These are phyloP conservation scores for Hystrix cristata DNA, from an alignment of 2,113 vertebrate genomes.

Conservation along the genomic window DNA sequence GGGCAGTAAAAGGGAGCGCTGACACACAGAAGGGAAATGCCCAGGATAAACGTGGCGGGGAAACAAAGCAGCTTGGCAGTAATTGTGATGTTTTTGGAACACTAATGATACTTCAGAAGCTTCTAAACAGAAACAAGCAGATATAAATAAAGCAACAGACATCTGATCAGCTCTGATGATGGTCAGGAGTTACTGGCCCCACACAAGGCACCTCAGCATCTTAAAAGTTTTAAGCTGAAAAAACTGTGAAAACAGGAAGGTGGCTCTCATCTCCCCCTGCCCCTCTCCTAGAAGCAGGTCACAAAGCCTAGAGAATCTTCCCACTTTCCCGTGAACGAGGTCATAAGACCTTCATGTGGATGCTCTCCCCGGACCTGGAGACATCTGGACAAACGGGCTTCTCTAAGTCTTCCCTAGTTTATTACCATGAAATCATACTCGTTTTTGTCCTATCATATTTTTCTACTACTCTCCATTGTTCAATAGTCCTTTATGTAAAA, in stretches of 20 bases:
- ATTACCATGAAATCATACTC: background rate
- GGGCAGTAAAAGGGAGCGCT: conserved; percentile 44
- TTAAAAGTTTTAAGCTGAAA: background rate
- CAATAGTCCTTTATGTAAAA: background rate
- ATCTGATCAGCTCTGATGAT: background rate
- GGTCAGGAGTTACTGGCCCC: background rate
- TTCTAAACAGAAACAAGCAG: conserved; percentile 49
- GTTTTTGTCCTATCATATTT: background rate
- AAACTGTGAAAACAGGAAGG: background rate
- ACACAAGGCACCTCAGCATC: background rate
- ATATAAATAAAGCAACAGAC: conserved; percentile 1
- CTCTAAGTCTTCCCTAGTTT: background rate
- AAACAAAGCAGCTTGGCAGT: background rate
- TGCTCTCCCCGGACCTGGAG: background rate
- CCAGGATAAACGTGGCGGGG: background rate
- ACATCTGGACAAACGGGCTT: background rate
- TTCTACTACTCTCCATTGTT: background rate
- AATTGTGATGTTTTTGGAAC: conserved; percentile 9
- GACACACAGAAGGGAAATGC: conserved; percentile 22
- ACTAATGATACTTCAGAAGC: background rate
- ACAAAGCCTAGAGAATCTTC: background rate
- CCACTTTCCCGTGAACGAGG: background rate
- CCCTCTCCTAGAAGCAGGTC: background rate
- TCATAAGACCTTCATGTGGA: background rate
- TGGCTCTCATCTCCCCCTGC: background rate